These are phyloP conservation scores for Coreoperca whiteheadi DNA, from an alignment of 2,113 vertebrate species.

Conservation along the genomic window DNA sequence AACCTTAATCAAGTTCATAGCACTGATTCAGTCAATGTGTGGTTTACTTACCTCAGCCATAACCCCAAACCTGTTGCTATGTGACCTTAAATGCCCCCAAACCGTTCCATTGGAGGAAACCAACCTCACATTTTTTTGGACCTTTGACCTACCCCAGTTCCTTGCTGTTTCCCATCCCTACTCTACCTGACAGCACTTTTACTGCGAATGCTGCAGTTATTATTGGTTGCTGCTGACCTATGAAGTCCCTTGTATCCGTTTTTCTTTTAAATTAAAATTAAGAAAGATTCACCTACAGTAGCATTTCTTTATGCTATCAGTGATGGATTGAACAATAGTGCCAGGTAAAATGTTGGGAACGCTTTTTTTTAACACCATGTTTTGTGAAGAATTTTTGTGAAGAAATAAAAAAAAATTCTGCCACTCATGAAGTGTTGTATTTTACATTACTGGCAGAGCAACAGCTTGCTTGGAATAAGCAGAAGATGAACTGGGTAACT, in stretches of 20 bases:
- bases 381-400: background rate
- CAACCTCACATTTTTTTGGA: background rate
- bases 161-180: background rate
- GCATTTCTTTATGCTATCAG: background rate
- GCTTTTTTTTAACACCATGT: background rate
- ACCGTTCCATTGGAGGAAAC: background rate
- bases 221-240: background rate
- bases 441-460: slow-evolving; percentile 2
- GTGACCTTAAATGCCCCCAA: background rate
- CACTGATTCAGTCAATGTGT: background rate
- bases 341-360: background rate
- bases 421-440: background rate
- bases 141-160: background rate
- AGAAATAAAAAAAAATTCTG: background rate
- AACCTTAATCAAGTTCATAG: background rate
- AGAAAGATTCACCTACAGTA: background rate
- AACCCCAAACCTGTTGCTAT: background rate
- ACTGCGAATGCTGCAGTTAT: background rate
- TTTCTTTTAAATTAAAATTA: background rate
- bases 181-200: background rate
- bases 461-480: background rate
- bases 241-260: background rate
- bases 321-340: background rate
- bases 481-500: background rate
- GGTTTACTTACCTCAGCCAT: background rate